Conservation (phyloP, 2,888 invertebrate species). For the Hylaea fasciaria region DNA sequence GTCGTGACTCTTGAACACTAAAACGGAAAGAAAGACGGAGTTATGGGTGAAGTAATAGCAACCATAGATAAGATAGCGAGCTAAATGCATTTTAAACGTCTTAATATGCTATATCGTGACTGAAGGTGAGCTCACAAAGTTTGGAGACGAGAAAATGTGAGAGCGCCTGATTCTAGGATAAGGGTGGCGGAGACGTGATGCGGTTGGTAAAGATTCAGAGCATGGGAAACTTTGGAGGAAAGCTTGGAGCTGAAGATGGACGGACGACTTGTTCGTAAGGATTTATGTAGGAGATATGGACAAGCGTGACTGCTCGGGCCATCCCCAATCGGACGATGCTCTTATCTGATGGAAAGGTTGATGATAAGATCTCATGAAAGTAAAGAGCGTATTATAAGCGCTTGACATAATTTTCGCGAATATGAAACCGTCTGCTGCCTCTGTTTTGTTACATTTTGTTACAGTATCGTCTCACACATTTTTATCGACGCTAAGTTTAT, state of each 20-base stretch:
- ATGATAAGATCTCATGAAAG: too few relatives aligned
- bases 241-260: conserved; percentile 57
- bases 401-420: too few relatives aligned
- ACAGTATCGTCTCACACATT: too few relatives aligned
- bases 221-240: conserved; percentile 72
- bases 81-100: conserved; percentile 84
- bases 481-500: too few relatives aligned
- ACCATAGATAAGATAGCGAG: conserved; percentile 79
- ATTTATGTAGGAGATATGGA: conserved; percentile 21
- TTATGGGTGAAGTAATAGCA: conserved; percentile 82
- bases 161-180: conserved; percentile 70
- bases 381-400: too few relatives aligned
- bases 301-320: not conserved
- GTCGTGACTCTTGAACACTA: conserved; percentile 94
- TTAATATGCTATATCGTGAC: conserved; percentile 83
- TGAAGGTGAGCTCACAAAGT: conserved; percentile 77
- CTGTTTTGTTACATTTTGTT: not conserved
- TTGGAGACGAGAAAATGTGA: conserved; percentile 71
- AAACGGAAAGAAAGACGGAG: conserved; percentile 86
- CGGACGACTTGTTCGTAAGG: conserved; percentile 1
- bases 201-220: conserved; percentile 68
- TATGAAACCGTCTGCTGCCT: too few relatives aligned
- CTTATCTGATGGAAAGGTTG: too few relatives aligned
- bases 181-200: conserved; percentile 71
- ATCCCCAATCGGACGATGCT: too few relatives aligned